Evolutionary conservation across 2,888 invertebrate genomes (phyloP).

Genomic region (Rhingia campestris): DNA sequence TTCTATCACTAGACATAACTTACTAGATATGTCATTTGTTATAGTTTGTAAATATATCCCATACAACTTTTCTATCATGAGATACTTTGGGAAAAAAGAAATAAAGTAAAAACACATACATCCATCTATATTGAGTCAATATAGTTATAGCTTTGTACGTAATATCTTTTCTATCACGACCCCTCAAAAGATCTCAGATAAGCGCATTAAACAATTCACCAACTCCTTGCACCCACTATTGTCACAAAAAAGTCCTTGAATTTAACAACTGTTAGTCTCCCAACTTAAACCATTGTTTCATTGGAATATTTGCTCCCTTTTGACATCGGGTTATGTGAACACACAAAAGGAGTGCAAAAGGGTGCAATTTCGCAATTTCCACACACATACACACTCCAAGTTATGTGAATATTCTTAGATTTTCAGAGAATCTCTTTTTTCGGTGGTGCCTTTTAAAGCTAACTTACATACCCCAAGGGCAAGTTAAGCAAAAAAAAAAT

Average conservation of each 20-base stretch:
- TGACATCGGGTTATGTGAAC: slow-evolving; percentile 7
- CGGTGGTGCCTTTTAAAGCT: slow-evolving; percentile 47
- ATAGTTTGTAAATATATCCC: too few relatives aligned
- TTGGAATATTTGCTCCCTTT: slow-evolving; percentile 33
- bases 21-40: too few relatives aligned
- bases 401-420: slow-evolving; percentile 59
- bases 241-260: not conserved
- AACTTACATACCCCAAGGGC: slow-evolving; percentile 51
- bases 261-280: slow-evolving; percentile 36
- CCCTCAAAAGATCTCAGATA: too few relatives aligned
- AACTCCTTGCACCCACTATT: slow-evolving; percentile 21
- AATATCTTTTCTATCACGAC: too few relatives aligned
- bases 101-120: too few relatives aligned
- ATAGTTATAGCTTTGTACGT: too few relatives aligned
- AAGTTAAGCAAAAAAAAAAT: slow-evolving; percentile 50
- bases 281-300: slow-evolving; percentile 32
- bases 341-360: slow-evolving; percentile 28
- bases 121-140: too few relatives aligned
- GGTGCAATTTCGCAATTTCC: not conserved
- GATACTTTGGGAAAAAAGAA: too few relatives aligned
- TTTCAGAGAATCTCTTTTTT: slow-evolving; percentile 33
- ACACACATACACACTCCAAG: not conserved
- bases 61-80: too few relatives aligned
- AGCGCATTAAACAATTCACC: not conserved
- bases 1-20: too few relatives aligned